These are phyloP conservation scores for Adelognathus sp. DNA, from an alignment of 2,888 invertebrate species.

Conservation along the genomic window DNA sequence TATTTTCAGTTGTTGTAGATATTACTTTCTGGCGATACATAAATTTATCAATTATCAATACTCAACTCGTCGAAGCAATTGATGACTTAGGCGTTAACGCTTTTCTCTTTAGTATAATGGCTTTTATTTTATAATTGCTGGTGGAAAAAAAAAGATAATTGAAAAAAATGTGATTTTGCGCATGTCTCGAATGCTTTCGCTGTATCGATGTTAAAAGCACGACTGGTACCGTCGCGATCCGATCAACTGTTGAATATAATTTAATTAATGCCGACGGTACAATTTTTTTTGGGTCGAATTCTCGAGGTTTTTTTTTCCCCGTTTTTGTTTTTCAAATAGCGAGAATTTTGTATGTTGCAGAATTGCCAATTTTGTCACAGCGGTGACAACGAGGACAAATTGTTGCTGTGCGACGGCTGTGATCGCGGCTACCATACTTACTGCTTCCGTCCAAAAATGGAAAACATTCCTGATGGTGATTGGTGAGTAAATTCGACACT, in stretches of 20 bases:
- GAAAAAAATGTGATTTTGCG: not conserved
- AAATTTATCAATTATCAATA: not conserved
- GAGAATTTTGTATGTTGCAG: conserved; percentile 83
- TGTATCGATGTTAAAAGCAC: not conserved
- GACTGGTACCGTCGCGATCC: not conserved
- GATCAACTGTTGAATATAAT: not conserved
- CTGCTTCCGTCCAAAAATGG: conserved; percentile 98
- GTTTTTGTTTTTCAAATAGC: conserved; percentile 47
- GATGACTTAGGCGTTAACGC: not conserved
- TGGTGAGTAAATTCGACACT: conserved; percentile 86
- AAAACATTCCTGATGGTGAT: conserved; percentile 97
- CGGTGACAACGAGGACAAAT: conserved; percentile 97
- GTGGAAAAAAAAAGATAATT: not conserved
- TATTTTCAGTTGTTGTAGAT: not conserved
- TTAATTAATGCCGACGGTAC: not conserved
- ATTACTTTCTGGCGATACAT: not conserved
- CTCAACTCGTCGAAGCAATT: not conserved
- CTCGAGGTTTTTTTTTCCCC: not conserved
- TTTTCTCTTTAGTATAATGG: conserved; percentile 5
- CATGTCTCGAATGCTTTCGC: conserved; percentile 25
- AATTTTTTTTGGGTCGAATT: not conserved
- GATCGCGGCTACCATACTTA: conserved; percentile 99
- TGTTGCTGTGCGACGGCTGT: conserved; percentile 97
- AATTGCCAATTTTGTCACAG: conserved; percentile 98
- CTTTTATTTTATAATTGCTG: conserved; percentile 4